These are phyloP conservation scores for Tokudaia tokunoshimensis DNA, from an alignment of 2,797 vertebrate species.

Conservation along the genomic window DNA sequence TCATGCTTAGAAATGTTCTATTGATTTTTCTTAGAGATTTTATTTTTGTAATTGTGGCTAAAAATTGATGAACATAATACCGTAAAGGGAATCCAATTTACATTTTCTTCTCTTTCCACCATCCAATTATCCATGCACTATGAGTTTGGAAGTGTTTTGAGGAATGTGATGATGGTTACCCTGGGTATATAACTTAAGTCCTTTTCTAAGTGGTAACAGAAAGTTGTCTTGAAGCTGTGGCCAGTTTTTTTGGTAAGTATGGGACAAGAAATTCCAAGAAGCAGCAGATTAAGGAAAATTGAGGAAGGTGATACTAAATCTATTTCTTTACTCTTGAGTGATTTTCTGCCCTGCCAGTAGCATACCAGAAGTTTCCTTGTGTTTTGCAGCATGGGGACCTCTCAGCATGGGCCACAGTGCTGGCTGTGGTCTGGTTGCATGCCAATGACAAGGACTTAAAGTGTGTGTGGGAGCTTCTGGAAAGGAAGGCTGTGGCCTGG, in stretches of 20 bases:
- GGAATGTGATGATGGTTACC: background rate
- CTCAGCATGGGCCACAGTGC: constrained; percentile 89
- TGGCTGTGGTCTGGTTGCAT: constrained; percentile 92
- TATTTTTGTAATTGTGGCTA: background rate
- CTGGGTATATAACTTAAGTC: background rate
- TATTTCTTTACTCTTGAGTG: background rate
- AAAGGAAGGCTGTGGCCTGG: constrained; percentile 90
- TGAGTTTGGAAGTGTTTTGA: background rate
- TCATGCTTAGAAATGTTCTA: background rate
- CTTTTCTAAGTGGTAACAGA: background rate
- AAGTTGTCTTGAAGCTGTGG: background rate
- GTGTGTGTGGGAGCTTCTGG: constrained; percentile 91
- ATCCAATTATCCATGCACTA: background rate
- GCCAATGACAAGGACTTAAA: constrained; percentile 80
- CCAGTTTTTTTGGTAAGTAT: background rate
- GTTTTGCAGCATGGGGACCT: background rate
- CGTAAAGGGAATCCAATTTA: background rate
- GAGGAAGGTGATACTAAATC: background rate
- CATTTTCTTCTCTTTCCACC: background rate
- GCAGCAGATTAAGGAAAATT: background rate
- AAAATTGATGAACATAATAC: background rate
- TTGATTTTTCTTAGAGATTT: background rate
- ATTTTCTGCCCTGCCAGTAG: background rate
- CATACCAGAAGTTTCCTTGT: background rate
- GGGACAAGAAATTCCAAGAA: background rate